Base-by-base conservation (phyloP, 1,140 invertebrate genomes). In the Zeugodacus cucurbitae region DNA sequence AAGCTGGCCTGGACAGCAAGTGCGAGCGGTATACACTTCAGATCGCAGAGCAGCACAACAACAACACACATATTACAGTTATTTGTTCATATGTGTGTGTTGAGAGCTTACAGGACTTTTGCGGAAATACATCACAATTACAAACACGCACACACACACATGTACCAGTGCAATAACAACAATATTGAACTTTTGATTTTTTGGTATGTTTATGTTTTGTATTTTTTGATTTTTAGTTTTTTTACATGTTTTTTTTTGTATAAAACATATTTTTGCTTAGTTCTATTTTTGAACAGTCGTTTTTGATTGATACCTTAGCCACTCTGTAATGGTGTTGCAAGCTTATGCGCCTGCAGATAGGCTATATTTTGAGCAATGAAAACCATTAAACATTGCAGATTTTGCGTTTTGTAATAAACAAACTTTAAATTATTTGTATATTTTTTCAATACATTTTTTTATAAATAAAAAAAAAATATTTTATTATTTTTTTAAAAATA, bases 171-270 rank as follows among this genome's bases (percentile, higher is more conserved):
- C 86, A 44, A 87, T 62, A 78, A 88, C 44, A 48, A 78, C 26
- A 32, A 88, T 58, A 90, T 91, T 92, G 74, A 82, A 48, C 74
- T 82, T 48, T 82, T 82, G 74, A 82, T 82, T 82, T 82, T 82
- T 82, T 48, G 74, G 74, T 82, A 82, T 48, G 74, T 82, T 82
- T 37, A 2, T 22, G 41, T 74, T n/a, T 48, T 82, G 34, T 14
- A 17, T 82, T 14, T 3, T 82, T 82, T 48, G 0, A 48, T 54
- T 26, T 82, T 37, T 41, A 37, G 22, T n/a, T n/a, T n/a, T n/a
- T n/a, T n/a, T n/a, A n/a, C 48, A 37, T 70, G n/a, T n/a, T n/a
- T 0, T 44, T 82, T 44, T 82, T 11, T 48, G 0, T 41, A 74
- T 41, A 20, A 3, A 62, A 62, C 11, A 62, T 62, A 8, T 62